phyloP scores from a whole-genome alignment of 2,113 vertebrate genomes.

The Dicrurus megarhynchus region DNA sequence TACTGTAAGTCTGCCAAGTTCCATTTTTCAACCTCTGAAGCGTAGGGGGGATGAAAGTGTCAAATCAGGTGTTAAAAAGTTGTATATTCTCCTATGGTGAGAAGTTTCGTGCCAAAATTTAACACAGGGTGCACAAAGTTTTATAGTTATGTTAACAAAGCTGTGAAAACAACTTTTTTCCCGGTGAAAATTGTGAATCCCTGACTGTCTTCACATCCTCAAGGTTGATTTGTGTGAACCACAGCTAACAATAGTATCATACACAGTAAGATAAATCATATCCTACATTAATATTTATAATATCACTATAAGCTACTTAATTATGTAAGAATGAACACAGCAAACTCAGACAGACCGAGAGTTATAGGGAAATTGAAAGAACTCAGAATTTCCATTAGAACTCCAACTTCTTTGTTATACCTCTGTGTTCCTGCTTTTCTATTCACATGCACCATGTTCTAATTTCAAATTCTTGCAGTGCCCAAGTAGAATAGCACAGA shows the following conservation, averaged over 20 bases:
- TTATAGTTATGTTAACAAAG: not conserved
- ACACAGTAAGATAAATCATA: not conserved
- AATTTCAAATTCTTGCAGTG: not conserved
- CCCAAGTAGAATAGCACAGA: not conserved
- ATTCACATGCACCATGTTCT: not conserved
- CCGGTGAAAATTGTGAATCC: not conserved
- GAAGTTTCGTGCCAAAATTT: not conserved
- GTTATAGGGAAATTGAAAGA: not conserved
- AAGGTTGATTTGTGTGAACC: not conserved
- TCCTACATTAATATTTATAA: not conserved
- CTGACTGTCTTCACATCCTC: not conserved
- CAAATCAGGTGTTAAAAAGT: not conserved
- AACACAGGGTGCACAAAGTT: not conserved
- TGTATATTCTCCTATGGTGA: not conserved
- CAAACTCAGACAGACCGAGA: not conserved
- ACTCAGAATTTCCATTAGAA: not conserved
- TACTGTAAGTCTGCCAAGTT: not conserved
- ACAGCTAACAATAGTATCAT: not conserved
- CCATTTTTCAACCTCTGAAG: not conserved
- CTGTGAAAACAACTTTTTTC: not conserved
- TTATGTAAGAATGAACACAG: not conserved
- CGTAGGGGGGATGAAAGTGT: rapidly evolving
- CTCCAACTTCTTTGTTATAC: not conserved
- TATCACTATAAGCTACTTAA: not conserved
- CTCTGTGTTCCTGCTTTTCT: not conserved